These are phyloP conservation scores for Astreopora myriophthalma DNA, from an alignment of 64 coral and sea anemone genomes.

Conservation along the genomic window DNA sequence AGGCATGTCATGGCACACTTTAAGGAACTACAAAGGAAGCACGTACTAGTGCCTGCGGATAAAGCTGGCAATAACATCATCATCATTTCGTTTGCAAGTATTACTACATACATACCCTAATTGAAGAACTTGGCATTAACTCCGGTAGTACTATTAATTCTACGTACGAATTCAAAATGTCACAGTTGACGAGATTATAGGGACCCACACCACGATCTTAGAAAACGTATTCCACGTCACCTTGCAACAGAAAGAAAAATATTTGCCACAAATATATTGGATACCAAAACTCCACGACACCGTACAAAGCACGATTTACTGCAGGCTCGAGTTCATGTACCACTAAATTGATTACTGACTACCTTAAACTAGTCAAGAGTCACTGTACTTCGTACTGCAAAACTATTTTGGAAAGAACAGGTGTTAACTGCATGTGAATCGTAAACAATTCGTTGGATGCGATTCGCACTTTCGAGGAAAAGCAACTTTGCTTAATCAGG, in stretches of 20 bases:
- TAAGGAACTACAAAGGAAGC: no score
- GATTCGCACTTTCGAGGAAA: background rate
- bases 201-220: background rate
- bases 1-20: no score
- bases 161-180: conserved; percentile 13
- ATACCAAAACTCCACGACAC: background rate
- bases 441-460: background rate
- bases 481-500: background rate
- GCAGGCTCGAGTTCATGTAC: background rate
- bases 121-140: conserved; percentile 43
- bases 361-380: background rate
- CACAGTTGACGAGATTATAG: conserved; percentile 9
- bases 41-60: no score
- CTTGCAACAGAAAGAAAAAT: conserved; percentile 24
- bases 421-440: background rate
- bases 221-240: conserved; percentile 36
- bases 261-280: conserved; percentile 4
- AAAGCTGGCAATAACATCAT: conserved; percentile 41
- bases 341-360: background rate
- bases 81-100: conserved; percentile 55
- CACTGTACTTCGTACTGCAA: conserved; percentile 8
- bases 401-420: background rate
- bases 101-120: conserved; percentile 44
- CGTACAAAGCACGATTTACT: background rate
- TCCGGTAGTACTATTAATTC: conserved; percentile 21